Base-by-base conservation (phyloP, 1,140 invertebrate species). In the Euwallacea similis region DNA sequence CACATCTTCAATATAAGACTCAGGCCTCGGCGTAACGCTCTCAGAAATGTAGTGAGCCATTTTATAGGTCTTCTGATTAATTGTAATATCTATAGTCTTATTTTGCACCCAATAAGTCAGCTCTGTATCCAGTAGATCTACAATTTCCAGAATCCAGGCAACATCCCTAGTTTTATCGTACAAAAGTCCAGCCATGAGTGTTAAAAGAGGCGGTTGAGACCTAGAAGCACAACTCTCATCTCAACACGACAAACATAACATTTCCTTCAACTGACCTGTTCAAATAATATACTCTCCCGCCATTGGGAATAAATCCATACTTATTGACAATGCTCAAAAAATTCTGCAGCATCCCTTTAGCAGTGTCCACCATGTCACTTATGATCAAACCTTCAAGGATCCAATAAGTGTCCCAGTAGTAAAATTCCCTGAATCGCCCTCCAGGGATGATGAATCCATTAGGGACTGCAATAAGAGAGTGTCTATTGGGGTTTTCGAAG, bases 381-480 rank as follows among this genome's bases (percentile, higher is more conserved):
- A 90, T 78, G 0, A 95, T 79, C 7, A 95, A 82, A n/a, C 93
- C 93, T 74, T 90, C 87, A 15, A 95, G 84, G 7, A 94, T 89
- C 93, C 93, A 96, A 81, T 91, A 96, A 2, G 92, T 91, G 80
- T 96, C 93, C 93, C 94, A 96, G 78, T 96, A 96, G 80, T 95
- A 96, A 54, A 92, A 84, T 77, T 93, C 91, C 80, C 89, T 89
- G 78, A 96, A 97, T 65, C 94, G 84, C 7, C 94, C 94, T 11
- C 95, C 94, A 0, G 95, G 94, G 44, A 96, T 87, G 15, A 96
- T 88, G 72, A 95, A 91, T 42, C 90, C 89, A 75, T 96, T 89
- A 0, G 91, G 87, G 6, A 95, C 86, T 66, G 89, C 89, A 61
- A 95, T 88, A 64, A 93, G 83, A 70, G 92, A 93, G 73, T 89